Base-by-base conservation (phyloP, 2,113 vertebrate genomes). In the Lagopus muta region DNA sequence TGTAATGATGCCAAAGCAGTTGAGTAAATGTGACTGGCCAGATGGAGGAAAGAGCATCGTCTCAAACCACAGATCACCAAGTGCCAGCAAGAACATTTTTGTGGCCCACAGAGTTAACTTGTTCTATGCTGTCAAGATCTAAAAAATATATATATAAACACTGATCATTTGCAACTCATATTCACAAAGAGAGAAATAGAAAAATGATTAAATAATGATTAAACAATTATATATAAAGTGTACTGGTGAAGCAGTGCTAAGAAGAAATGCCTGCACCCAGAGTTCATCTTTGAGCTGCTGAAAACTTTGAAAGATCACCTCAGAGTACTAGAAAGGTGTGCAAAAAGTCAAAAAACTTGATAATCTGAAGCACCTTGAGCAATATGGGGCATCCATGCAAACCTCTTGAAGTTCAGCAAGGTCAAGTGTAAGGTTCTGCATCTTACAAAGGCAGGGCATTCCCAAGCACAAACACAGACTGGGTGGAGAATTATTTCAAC, bases 271-370 rank as follows among this genome's bases (percentile, higher is more conserved):
- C 42, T 62, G 36, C n/a, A 77, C 55, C 13, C 38, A 89, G 55
- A 78, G 1, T 6, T 57, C 18, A 19, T 19, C 36, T 32, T 30
- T 36, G 25, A 86, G 47, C 8, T 64, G 47, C 36, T 83, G 50
- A 61, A 83, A 86, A 83, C 18, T 66, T 65, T 3, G 2, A 79
- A 76, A 13, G 8, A 19, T 83, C 20, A 50, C 36, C 70, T 81
- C 17, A 11, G 24, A 38, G 66, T 89, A 67, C 65, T 64, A 57
- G 45, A 73, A 86, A 28, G 77, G 20, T 45, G 67, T 10, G 60
- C 12, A 90, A 81, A 75, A 71, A 91, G 74, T 8, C 48, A 89
- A 82, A 87, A 86, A 13, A 10, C 58, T 86, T 62, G 81, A 72
- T 54, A 69, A 75, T 42, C 58, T 36, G n/a, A 89, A 86, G 34